Evolutionary conservation across 1,140 invertebrate species (phyloP), one percentile per base, ranked within the genome.

Genomic region (Acromyrmex charruanus): DNA sequence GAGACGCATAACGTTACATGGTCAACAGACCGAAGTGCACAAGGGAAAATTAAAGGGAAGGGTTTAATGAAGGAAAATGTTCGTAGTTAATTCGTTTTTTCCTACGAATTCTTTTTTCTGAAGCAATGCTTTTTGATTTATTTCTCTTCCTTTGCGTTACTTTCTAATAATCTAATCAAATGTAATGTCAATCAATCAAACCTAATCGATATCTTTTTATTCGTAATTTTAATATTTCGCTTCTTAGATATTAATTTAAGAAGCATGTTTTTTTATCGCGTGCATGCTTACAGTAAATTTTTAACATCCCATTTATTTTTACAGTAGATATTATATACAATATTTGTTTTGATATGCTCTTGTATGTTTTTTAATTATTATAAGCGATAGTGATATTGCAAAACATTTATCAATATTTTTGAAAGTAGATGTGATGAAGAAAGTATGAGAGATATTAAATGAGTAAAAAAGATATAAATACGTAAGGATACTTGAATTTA

Each of bases 1-100:
- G 71, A 88, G 82, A 66, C 85, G 84, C 81, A 75, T 91, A 88
- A 85, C 49, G 72, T 90, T 88, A 87, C 86, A 66, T 63, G 74
- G 86, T 82, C 86, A 89, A 86, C 68, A 87, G 88, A 69, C 85
- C 86, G 55, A 84, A 92, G 86, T 85, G 61, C 87, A 89, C 85
- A 85, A 88, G 82, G 87, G 61, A 91, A 88, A 92, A 93, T 92
- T 91, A 92, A 87, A 87, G 74, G 86, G 69, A 82, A 68, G 71
- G 61, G 55, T 63, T 72, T 65, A 86, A 81, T 75, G 55, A 49
- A 86, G 55, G 66, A 74, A 68, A 68, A 79, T 86, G 49, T 14
- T 85, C 35, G 16, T 51, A 74, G 55, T 71, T 85, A 59, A 21
- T 25, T 1, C 25, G 55, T 18, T 9, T 31, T 12, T 55, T 28